These are phyloP conservation scores for Struthidea cinerea DNA, from an alignment of 2,113 vertebrate genomes.

Conservation along the genomic window DNA sequence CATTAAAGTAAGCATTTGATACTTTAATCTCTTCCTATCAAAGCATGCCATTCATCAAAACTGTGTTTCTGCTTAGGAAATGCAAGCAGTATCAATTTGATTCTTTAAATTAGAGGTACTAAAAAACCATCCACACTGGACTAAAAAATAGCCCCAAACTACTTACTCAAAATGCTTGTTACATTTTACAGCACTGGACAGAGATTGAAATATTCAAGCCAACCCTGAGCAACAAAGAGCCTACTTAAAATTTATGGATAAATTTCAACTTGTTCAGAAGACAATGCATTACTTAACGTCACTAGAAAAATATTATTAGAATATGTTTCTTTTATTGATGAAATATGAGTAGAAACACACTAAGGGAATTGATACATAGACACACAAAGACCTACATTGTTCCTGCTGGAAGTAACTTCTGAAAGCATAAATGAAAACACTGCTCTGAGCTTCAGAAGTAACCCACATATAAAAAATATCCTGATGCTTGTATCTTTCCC, in stretches of 20 bases:
- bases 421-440: background rate
- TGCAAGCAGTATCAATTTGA: background rate
- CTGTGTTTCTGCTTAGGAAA: background rate
- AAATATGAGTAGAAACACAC: background rate
- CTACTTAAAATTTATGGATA: background rate
- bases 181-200: conserved; percentile 42
- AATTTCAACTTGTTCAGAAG: background rate
- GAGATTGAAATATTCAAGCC: background rate
- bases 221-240: background rate
- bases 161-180: background rate
- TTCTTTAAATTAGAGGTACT: background rate
- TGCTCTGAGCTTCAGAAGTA: background rate
- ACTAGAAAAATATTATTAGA: conserved; percentile 8
- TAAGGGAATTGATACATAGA: background rate
- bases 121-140: background rate
- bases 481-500: background rate
- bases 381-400: background rate
- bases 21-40: background rate
- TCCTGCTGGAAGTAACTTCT: background rate
- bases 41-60: background rate
- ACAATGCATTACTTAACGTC: background rate
- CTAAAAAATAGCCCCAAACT: background rate
- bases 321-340: background rate
- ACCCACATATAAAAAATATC: background rate
- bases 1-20: background rate